phyloP scores from a whole-genome alignment of 2,797 vertebrate species.

The Coluber constrictor region DNA sequence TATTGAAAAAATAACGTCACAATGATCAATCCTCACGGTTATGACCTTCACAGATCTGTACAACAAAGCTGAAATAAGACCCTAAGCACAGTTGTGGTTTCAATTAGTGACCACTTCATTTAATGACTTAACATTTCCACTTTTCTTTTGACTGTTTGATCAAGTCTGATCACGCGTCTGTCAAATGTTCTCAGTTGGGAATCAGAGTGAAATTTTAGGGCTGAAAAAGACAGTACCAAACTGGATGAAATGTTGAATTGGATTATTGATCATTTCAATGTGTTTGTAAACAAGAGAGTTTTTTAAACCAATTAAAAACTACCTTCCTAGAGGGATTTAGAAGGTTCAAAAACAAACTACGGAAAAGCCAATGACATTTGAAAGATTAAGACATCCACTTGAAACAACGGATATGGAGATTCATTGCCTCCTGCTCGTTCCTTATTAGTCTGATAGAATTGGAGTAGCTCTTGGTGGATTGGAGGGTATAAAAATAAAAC shows the following conservation, averaged over 20 bases:
- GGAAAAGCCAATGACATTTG: not conserved
- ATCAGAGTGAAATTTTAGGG: not conserved
- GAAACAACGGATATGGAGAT: not conserved
- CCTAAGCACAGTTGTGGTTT: not conserved
- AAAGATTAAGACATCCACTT: not conserved
- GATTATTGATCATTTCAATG: not conserved
- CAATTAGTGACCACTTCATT: not conserved
- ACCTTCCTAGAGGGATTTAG: not conserved
- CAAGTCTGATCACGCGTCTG: fast-evolving
- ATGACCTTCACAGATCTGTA: not conserved
- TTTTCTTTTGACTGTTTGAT: not conserved
- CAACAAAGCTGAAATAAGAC: not conserved
- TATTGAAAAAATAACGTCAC: not conserved
- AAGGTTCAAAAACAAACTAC: not conserved
- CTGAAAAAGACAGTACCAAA: not conserved
- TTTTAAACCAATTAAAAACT: not conserved
- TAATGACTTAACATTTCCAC: not conserved
- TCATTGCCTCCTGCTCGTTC: not conserved
- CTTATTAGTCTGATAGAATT: not conserved
- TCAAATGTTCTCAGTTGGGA: not conserved
- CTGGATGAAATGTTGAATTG: not conserved
- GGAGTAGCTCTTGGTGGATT: not conserved
- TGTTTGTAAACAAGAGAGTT: not conserved
- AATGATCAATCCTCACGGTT: not conserved
- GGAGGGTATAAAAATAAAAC: not conserved